Conservation (phyloP, 1,140 invertebrate species). For the Penaeus vannamei region DNA sequence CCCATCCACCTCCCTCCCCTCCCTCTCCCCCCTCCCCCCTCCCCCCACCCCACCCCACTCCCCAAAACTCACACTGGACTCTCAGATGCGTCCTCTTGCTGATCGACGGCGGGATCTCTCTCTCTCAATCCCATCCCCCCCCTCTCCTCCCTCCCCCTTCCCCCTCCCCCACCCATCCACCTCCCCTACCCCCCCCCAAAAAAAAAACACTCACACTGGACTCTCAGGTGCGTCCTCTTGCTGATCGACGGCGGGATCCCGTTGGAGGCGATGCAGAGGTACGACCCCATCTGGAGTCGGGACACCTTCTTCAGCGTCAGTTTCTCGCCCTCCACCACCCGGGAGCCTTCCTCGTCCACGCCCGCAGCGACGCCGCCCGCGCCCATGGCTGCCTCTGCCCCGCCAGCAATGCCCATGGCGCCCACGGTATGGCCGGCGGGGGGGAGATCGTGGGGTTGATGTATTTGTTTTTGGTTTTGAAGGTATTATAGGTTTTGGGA, state of each 20-base stretch:
- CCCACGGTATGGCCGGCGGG: not conserved
- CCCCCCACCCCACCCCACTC: not conserved
- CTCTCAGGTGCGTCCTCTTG: conserved; percentile 86
- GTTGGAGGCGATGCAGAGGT: conserved; percentile 89
- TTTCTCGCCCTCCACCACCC: conserved; percentile 80
- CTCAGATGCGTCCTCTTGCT: conserved; percentile 83
- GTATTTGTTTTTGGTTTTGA: no score
- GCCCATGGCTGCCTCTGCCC: not conserved
- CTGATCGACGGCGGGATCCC: conserved; percentile 90
- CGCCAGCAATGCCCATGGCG: not conserved
- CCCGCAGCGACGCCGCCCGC: no score
- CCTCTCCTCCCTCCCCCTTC: not conserved
- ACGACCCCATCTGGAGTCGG: conserved; percentile 87
- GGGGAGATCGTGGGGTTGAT: not conserved
- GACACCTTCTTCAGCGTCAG: conserved; percentile 83
- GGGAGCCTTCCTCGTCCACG: not conserved
- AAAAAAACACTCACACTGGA: conserved; percentile 83
- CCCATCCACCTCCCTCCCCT: not conserved
- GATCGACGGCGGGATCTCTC: conserved; percentile 46
- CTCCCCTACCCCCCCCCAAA: no score
- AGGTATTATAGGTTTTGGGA: no score
- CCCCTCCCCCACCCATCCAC: not conserved
- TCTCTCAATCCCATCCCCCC: conserved; percentile 19
- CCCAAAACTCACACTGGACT: conserved; percentile 82
- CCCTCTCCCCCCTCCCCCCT: not conserved